Evolutionary conservation across 2,113 vertebrate species (phyloP), one percentile per base, ranked within the genome.

Genomic region (Cygnus buccinator): DNA sequence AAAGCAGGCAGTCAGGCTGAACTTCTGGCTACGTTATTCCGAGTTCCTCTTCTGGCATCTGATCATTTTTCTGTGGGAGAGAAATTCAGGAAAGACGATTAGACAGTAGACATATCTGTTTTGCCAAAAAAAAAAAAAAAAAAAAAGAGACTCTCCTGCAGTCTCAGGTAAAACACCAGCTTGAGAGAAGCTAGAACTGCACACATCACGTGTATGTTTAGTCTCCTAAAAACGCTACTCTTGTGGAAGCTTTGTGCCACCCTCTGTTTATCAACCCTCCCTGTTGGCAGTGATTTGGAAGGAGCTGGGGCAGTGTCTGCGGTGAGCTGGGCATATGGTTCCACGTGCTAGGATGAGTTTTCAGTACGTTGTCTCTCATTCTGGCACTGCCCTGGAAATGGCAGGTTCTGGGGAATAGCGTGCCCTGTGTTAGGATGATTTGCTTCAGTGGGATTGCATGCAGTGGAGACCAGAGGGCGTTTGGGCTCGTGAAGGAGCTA

Each of bases 101-200:
- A n/a, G 44, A 50, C 29, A 76, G 25, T 62, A 44, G 89, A 80
- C 61, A 33, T 75, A 80, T 57, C 95, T 93, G 71, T 75, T 82
- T 90, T 90, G 44, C 26, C n/a, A 81, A 75, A 50, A 50, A 77
- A 15, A 71, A 72, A 59, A 35, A 35, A 43, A 88, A 73, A 31
- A 18, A 55, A 39, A 20, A 3, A 57, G 46, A 93, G 67, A 37
- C 83, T 84, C 26, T 71, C 16, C n/a, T 94, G 66, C 70, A 90
- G 84, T 89, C 66, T 91, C 65, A 78, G 79, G 83, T 94, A 48
- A 59, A 92, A 57, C 54, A 87, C 52, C 84, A 86, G 70, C 76
- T 75, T 48, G 50, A 75, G 76, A 84, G 82, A 87, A 77, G 80
- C 72, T 89, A 65, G 82, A 90, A 59, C 67, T 94, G 57, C 39